Evolutionary conservation across 1,140 invertebrate genomes (phyloP).

Genomic region (Panonychus citri): DNA sequence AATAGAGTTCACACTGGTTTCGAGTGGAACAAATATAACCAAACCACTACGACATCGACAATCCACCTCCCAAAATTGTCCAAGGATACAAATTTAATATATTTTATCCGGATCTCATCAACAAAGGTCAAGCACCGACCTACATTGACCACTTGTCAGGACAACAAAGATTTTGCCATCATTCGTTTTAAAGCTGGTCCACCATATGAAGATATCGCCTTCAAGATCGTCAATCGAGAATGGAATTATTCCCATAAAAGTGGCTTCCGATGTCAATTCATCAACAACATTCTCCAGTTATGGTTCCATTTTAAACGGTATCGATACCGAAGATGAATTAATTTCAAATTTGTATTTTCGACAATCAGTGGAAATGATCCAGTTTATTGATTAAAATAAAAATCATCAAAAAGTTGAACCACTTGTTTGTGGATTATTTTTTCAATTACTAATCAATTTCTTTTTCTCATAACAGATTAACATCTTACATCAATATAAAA

Average conservation of each 20-base stretch:
- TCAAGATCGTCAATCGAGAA: conserved; percentile 95
- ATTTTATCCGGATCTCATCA: conserved; percentile 96
- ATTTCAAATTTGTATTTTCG: no score
- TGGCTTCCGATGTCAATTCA: conserved; percentile 93
- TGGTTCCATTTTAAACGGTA: conserved; percentile 99
- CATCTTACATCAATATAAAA: no score
- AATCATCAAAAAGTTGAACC: no score
- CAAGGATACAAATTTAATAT: conserved; percentile 99
- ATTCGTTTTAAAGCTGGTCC: conserved; percentile 86
- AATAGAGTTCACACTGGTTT: conserved; percentile 70
- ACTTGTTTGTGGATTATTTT: no score
- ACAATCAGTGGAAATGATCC: no score
- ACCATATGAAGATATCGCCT: conserved; percentile 97
- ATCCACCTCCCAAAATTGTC: conserved; percentile 98
- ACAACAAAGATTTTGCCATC: conserved; percentile 84
- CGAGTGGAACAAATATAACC: conserved; percentile 99
- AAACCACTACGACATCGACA: conserved; percentile 99
- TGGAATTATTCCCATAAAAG: conserved; percentile 98
- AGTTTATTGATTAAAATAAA: no score
- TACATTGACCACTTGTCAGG: conserved; percentile 71
- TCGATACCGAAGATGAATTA: conserved; percentile 76
- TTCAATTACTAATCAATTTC: no score
- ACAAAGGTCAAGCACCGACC: conserved; percentile 75
- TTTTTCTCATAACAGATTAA: no score
- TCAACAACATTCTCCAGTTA: conserved; percentile 96